Evolutionary conservation across 2,888 invertebrate genomes (phyloP).

Genomic region (Ochropleura plecta): DNA sequence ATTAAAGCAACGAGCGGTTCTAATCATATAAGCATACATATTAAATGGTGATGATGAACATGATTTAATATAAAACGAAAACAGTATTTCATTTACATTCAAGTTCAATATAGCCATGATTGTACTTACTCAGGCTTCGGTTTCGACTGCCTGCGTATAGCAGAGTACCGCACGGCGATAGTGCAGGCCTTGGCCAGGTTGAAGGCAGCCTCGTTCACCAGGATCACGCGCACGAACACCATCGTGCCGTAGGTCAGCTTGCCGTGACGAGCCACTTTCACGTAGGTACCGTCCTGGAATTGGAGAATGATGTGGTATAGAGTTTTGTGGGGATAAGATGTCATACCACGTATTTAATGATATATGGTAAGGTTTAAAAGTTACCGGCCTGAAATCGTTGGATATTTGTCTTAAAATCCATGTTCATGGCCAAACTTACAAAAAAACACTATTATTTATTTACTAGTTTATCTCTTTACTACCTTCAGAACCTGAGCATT

Average conservation of each 20-base stretch:
- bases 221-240: constrained; percentile 96
- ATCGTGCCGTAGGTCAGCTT: constrained; percentile 96
- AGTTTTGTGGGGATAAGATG: neutral
- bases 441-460: no score
- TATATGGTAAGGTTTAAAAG: no score
- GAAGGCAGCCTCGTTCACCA: constrained; percentile 94
- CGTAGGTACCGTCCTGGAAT: constrained; percentile 95
- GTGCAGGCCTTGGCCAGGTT: constrained; percentile 95
- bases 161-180: constrained; percentile 97
- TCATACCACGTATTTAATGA: neutral
- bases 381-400: no score
- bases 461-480: neutral
- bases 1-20: no score
- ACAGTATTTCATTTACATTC: no score
- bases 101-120: no score
- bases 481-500: constrained; percentile 93
- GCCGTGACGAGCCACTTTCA: constrained; percentile 93
- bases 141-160: constrained; percentile 96
- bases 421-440: no score
- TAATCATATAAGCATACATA: no score
- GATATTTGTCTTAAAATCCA: no score
- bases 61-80: no score
- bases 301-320: neutral
- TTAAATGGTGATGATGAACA: no score
- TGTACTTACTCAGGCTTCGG: constrained; percentile 93